These are phyloP conservation scores for Paedocypris micromegethes DNA, from an alignment of 2,797 vertebrate species.

Conservation along the genomic window DNA sequence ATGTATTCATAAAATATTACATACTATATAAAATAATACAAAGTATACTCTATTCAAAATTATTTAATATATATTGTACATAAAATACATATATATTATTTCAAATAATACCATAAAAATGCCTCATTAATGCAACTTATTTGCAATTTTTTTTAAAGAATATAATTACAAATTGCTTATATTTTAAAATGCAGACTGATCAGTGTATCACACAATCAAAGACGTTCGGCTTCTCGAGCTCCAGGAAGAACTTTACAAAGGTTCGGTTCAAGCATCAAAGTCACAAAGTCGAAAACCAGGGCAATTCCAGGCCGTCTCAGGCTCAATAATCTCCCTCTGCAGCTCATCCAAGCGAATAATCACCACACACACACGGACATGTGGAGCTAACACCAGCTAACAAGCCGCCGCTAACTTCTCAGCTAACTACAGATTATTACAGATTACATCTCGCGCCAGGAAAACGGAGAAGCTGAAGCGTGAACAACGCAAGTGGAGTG, in stretches of 20 bases:
- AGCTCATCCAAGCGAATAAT: slow-evolving; percentile 50
- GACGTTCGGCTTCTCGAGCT: too few relatives aligned
- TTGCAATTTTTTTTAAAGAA: too few relatives aligned
- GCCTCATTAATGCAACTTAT: too few relatives aligned
- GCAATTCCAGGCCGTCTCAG: slow-evolving; percentile 48
- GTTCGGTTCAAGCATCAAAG: slow-evolving; percentile 21
- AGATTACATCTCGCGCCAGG: slow-evolving; percentile 67
- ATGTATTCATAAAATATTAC: too few relatives aligned
- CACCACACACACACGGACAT: slow-evolving; percentile 35
- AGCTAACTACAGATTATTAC: slow-evolving; percentile 57
- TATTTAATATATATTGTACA: too few relatives aligned
- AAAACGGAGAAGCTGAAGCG: slow-evolving; percentile 61
- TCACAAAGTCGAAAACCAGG: slow-evolving; percentile 43
- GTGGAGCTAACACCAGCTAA: slow-evolving; percentile 55
- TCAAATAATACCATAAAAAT: too few relatives aligned
- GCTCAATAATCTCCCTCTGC: slow-evolving; percentile 24
- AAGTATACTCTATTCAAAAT: too few relatives aligned
- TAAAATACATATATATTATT: too few relatives aligned
- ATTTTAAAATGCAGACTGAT: slow-evolving; percentile 68
- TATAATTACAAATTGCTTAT: slow-evolving; percentile 45
- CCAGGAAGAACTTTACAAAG: neutral
- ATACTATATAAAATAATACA: too few relatives aligned
- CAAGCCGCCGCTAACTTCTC: slow-evolving; percentile 59
- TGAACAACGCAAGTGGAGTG: slow-evolving; percentile 71
- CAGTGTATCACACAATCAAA: too few relatives aligned